These are phyloP conservation scores for Cheilosia soror DNA, from an alignment of 2,888 invertebrate genomes.

Conservation along the genomic window DNA sequence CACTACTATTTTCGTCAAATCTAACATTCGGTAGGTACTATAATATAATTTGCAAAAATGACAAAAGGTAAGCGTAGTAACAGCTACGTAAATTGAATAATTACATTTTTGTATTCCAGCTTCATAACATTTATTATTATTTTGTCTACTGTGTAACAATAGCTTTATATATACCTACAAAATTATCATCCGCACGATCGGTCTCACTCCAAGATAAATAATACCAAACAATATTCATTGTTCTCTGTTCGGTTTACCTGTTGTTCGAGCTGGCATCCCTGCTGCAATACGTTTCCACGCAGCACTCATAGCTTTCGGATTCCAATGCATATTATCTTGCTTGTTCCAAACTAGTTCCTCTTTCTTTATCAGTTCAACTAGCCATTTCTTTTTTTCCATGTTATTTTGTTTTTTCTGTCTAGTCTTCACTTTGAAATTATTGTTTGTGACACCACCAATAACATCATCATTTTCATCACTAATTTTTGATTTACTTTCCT, in stretches of 20 bases:
- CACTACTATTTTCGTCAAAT: no score
- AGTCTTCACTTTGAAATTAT: neutral
- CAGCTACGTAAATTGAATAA: no score
- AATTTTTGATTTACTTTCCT: neutral
- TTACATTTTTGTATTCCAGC: no score
- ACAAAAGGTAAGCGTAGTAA: no score
- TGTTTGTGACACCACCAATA: neutral
- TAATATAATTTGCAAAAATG: no score
- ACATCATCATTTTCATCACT: neutral
- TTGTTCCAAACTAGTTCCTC: conserved; percentile 3
- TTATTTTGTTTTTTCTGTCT: neutral
- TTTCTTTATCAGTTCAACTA: neutral
- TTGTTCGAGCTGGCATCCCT: neutral
- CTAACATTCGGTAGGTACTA: no score
- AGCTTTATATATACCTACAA: no score
- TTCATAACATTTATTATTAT: no score
- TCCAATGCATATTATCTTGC: neutral
- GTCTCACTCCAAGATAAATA: no score
- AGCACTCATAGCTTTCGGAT: neutral
- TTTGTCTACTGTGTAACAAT: no score
- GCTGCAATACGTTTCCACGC: conserved; percentile 1
- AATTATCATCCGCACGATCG: no score
- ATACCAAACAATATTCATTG: no score
- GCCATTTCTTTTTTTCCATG: neutral
- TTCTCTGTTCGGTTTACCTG: neutral